A percentile compares a stretch with the other conserved stretches of the same genome.
Conservation (phyloP, 92 coral and sea anemone genomes). For the Phenganax subtilis region DNA sequence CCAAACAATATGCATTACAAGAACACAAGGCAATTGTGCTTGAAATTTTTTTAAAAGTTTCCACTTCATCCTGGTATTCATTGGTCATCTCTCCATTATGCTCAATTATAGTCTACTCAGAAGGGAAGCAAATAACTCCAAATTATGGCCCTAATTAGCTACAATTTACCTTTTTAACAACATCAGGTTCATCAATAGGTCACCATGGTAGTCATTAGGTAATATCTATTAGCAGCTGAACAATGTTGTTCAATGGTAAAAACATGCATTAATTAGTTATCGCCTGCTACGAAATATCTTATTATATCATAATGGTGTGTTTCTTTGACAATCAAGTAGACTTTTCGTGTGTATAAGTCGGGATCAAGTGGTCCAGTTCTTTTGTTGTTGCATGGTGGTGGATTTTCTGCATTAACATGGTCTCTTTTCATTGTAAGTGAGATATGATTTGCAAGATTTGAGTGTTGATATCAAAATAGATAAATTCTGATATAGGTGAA, state of each 20-base stretch:
- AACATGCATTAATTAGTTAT: too few relatives aligned
- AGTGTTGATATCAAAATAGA: background rate
- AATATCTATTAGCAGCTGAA: too few relatives aligned
- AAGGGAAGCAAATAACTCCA: too few relatives aligned
- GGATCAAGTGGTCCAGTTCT: constrained; percentile 76
- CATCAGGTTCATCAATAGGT: too few relatives aligned
- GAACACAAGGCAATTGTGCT: background rate
- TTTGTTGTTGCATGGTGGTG: constrained; percentile 89
- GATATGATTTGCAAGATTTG: background rate
- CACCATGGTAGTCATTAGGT: too few relatives aligned
- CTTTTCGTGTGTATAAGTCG: constrained; percentile 76
- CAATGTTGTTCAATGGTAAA: too few relatives aligned
- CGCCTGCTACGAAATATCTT: background rate
- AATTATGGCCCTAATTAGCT: too few relatives aligned
- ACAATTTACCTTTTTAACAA: too few relatives aligned
- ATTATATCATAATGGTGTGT: background rate
- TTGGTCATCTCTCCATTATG: too few relatives aligned
- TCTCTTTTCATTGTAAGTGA: constrained; percentile 73
- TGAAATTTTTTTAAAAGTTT: background rate
- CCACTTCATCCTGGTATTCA: background rate
- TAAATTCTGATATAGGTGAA: constrained; percentile 42
- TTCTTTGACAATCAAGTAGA: constrained; percentile 54
- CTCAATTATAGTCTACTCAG: too few relatives aligned
- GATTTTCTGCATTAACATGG: constrained; percentile 97
- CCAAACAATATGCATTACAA: background rate